phyloP scores from a whole-genome alignment of 2,113 vertebrate species.

The Perccottus glenii region DNA sequence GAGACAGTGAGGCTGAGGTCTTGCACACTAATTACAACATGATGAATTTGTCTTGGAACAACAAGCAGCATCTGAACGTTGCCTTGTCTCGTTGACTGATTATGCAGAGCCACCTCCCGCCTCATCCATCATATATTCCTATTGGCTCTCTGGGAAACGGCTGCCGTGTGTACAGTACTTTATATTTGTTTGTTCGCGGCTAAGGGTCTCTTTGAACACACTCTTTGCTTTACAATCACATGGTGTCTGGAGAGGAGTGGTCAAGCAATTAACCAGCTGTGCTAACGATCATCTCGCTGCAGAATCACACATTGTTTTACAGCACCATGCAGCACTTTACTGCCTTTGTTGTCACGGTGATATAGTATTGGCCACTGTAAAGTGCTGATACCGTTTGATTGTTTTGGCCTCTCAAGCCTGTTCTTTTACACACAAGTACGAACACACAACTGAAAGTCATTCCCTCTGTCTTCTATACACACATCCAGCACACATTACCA shows the following conservation, averaged over 20 bases:
- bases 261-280: constrained; percentile 73
- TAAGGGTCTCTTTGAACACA: not conserved
- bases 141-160: constrained; percentile 52
- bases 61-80: constrained; percentile 62
- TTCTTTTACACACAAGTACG: constrained; percentile 35
- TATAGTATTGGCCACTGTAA: constrained; percentile 64
- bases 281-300: constrained; percentile 71
- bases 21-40: constrained; percentile 63
- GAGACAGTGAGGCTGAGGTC: constrained; percentile 33
- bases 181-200: constrained; percentile 19
- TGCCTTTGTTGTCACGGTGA: constrained; percentile 76
- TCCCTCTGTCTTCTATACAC: constrained; percentile 7
- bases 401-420: constrained; percentile 62
- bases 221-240: not conserved
- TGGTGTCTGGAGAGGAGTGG: constrained; percentile 54
- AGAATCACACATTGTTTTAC: constrained; percentile 72
- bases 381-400: constrained; percentile 72
- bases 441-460: constrained; percentile 15
- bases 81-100: constrained; percentile 68
- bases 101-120: constrained; percentile 31
- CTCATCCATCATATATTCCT: constrained; percentile 69
- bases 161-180: constrained; percentile 16
- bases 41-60: constrained; percentile 70
- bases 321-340: constrained; percentile 64
- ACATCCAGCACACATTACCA: constrained; percentile 21